phyloP scores from a whole-genome alignment of 2,113 vertebrate genomes.

The Tiliqua scincoides region DNA sequence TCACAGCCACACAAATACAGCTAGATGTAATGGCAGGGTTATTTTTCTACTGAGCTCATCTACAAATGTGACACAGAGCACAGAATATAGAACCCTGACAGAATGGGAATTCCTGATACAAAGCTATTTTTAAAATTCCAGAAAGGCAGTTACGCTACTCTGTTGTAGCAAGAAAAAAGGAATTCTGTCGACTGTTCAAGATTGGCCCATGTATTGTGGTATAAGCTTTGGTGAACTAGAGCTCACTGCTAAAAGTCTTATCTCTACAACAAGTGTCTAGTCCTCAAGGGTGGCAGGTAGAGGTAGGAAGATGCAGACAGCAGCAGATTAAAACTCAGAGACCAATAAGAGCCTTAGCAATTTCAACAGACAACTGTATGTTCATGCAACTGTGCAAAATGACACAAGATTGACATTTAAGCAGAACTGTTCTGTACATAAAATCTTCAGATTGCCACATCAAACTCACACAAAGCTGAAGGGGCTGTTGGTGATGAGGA shows the following conservation, averaged over 20 bases:
- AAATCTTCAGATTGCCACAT: background rate
- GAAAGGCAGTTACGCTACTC: background rate
- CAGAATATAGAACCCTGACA: background rate
- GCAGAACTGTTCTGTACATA: background rate
- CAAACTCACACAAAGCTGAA: constrained; percentile 87
- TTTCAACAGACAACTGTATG: background rate
- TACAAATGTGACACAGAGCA: background rate
- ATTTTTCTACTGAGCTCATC: background rate
- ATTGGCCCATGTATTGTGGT: background rate
- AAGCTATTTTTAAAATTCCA: too few species aligned
- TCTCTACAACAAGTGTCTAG: background rate
- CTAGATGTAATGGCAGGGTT: background rate
- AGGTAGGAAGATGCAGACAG: background rate
- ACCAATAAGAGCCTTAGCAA: too few species aligned
- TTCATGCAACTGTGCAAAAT: too few species aligned
- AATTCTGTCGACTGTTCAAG: background rate
- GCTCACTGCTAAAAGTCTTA: background rate
- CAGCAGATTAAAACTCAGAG: background rate
- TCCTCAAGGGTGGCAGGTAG: background rate
- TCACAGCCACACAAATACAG: background rate
- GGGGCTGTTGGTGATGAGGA: constrained; percentile 89
- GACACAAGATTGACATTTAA: background rate
- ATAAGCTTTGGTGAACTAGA: background rate
- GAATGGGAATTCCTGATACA: background rate
- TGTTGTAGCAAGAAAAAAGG: background rate